Conservation (phyloP, 2,113 vertebrate species). For the Dicerorhinus sumatrensis region DNA sequence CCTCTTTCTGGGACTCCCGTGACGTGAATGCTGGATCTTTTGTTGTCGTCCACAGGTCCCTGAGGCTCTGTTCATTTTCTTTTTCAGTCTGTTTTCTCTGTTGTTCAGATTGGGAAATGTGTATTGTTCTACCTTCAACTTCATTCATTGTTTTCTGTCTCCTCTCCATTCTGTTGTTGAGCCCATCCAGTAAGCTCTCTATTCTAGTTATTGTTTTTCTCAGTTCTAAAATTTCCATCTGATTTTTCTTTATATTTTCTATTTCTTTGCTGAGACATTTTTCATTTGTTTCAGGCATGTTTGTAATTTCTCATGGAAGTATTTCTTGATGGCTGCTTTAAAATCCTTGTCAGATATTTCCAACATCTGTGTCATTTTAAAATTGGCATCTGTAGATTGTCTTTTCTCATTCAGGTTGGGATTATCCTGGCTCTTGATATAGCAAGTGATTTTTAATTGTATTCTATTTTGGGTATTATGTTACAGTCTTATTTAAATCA, state of each 20-base stretch:
- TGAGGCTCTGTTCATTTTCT: neutral
- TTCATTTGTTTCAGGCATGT: slow-evolving; percentile 49
- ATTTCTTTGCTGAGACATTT: neutral
- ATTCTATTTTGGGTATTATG: neutral
- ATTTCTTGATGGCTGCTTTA: slow-evolving; percentile 39
- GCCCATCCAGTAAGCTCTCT: neutral
- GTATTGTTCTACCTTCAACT: neutral
- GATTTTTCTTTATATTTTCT: slow-evolving; percentile 18
- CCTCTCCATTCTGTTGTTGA: neutral
- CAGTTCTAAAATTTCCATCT: slow-evolving; percentile 37
- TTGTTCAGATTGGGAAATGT: neutral
- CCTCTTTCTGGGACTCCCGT: neutral
- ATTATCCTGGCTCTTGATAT: slow-evolving; percentile 20
- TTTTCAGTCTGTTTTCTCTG: neutral
- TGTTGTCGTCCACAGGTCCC: neutral
- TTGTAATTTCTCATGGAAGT: neutral
- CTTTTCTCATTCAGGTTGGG: slow-evolving; percentile 20
- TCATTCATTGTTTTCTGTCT: neutral
- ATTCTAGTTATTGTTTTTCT: slow-evolving; percentile 43
- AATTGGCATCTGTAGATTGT: slow-evolving; percentile 4
- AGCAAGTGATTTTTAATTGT: neutral
- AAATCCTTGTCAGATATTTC: slow-evolving; percentile 51
- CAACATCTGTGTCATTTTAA: slow-evolving; percentile 35
- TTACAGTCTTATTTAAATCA: neutral
- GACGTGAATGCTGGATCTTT: neutral